These are phyloP conservation scores for Ceyx erithaca DNA, from an alignment of 2,797 vertebrate species.

Conservation along the genomic window DNA sequence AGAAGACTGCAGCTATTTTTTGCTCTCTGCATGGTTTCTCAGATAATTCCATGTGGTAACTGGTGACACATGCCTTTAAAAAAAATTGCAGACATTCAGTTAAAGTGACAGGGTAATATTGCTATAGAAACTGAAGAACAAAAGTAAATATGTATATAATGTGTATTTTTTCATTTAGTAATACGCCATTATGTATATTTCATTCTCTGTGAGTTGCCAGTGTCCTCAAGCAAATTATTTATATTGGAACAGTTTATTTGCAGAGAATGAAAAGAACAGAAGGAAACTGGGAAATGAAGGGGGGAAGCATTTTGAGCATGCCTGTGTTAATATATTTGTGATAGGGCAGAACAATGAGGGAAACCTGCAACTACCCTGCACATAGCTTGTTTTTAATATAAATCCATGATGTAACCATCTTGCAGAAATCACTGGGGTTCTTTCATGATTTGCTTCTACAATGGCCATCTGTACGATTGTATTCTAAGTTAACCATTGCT, in stretches of 20 bases:
- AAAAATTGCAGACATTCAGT: not conserved
- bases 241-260: not conserved
- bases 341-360: not conserved
- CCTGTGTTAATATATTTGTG: not conserved
- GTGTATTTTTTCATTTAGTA: not conserved
- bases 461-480: not conserved
- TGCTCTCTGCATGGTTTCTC: conserved; percentile 41
- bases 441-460: not conserved
- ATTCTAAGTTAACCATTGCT: not conserved
- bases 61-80: conserved; percentile 12
- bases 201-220: not conserved
- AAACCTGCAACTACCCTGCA: not conserved
- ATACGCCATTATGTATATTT: not conserved
- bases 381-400: not conserved
- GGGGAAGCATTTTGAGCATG: not conserved
- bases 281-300: not conserved
- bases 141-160: not conserved
- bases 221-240: conserved; percentile 12
- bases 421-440: not conserved
- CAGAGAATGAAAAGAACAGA: not conserved
- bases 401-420: not conserved
- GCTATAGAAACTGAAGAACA: not conserved
- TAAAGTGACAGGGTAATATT: not conserved
- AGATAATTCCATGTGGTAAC: conserved; percentile 39
- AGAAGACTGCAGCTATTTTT: conserved; percentile 49